These are phyloP conservation scores for Pedicia rivosa DNA, from an alignment of 2,888 invertebrate species.

Conservation along the genomic window DNA sequence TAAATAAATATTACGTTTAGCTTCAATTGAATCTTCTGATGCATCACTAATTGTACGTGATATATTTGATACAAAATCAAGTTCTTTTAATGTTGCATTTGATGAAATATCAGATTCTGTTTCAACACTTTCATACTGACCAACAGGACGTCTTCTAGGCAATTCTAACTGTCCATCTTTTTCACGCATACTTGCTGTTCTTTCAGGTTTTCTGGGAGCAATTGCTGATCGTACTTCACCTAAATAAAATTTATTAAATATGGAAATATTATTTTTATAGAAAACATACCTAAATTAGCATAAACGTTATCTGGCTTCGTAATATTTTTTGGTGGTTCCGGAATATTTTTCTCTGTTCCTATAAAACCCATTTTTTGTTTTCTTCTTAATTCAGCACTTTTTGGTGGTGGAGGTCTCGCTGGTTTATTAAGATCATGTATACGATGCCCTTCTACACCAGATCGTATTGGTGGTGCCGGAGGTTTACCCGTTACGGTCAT, in stretches of 20 bases:
- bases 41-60: constrained; percentile 1
- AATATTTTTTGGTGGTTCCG: constrained; percentile 24
- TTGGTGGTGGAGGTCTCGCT: constrained; percentile 57
- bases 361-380: constrained; percentile 33
- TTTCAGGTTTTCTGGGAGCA: constrained; percentile 68
- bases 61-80: neutral
- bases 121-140: constrained; percentile 14
- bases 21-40: neutral
- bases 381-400: constrained; percentile 44
- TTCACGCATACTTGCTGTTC: constrained; percentile 75
- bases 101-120: constrained; percentile 32
- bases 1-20: too few relatives aligned
- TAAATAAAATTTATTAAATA: constrained; percentile 22
- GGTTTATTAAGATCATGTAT: constrained; percentile 41
- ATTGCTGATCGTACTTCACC: constrained; percentile 71
- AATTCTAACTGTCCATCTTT: constrained; percentile 50
- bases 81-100: too few relatives aligned
- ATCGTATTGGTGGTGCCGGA: constrained; percentile 61
- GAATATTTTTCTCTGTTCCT: constrained; percentile 30
- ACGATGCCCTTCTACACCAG: constrained; percentile 18
- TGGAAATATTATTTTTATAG: neutral
- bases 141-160: neutral
- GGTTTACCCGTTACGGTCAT: constrained; percentile 36
- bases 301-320: constrained; percentile 47
- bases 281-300: constrained; percentile 56